Base-by-base conservation (phyloP, 2,888 invertebrate genomes). In the Rhamnusium bicolor region DNA sequence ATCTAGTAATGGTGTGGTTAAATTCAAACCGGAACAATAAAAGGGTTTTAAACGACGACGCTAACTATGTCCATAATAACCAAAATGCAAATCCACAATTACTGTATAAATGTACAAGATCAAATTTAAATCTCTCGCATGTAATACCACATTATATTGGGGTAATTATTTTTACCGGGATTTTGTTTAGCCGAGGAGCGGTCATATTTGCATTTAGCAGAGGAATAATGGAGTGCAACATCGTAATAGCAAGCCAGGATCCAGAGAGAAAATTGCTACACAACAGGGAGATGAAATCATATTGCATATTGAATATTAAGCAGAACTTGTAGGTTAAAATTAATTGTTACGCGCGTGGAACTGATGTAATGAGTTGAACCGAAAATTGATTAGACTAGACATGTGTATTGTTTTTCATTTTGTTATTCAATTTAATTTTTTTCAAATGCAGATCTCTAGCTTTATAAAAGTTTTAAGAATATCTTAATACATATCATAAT, bases 111-210 rank as follows among this genome's bases (percentile, higher is more conserved):
- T 24, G 67, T 40, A 56, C 21, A 27, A 67, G 47, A 67, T 56
- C 56, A 40, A 67, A 27, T 56, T 56, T 46, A 58, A 58, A 46
- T 67, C 24, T 56, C 47, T 47, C 40, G 56, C 56, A 67, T 67
- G 56, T 67, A 67, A 46, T 47, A 58, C 46, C 49, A 56, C 67
- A 40, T 54, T 67, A 67, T 67, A 56, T 58, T 18, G 56, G 47
- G 67, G 67, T 67, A 67, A 67, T 67, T 67, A 67, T 67, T 67
- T 67, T 67, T 58, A 46, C 46, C 67, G 56, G 56, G 58, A 40
- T 63, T 40, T 53, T 16, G 58, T 46, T 67, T 40, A 53, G 56
- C 58, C 56, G 32, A 40, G 47, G 49, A 56, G 46, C 18, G 67
- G 67, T 46, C 58, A 24, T n/a, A 67, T 67, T 67, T 67, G 67